A percentile compares a stretch with the other conserved stretches of the same genome.
phyloP scores from a whole-genome alignment of 1,140 invertebrate species.

The Drosophila burlai region DNA sequence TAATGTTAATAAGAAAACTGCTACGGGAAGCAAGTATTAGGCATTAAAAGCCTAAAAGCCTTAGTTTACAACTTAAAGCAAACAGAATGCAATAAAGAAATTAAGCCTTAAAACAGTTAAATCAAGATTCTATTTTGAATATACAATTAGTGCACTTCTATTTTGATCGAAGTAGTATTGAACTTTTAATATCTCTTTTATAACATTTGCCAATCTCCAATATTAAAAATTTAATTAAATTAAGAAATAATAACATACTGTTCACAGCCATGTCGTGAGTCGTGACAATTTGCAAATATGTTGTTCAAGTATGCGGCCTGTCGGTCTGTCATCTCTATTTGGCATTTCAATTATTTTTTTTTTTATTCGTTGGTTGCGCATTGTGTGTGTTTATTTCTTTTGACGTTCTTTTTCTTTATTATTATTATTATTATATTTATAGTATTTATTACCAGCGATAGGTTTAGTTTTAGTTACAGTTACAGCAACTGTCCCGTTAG shows the following conservation, averaged over 20 bases:
- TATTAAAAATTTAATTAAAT: background rate
- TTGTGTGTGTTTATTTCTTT: background rate
- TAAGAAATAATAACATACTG: background rate
- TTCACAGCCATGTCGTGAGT: background rate
- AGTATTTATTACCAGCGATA: background rate
- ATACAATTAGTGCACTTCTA: background rate
- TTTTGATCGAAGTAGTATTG: background rate
- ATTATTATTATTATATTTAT: background rate
- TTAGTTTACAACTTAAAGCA: no score
- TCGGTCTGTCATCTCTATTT: slow-evolving; percentile 1
- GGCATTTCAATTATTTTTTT: background rate
- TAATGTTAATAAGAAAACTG: background rate
- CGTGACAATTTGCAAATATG: background rate
- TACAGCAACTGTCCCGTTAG: background rate
- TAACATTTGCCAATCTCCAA: background rate
- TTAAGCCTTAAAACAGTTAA: no score
- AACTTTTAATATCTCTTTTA: background rate
- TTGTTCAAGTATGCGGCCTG: background rate
- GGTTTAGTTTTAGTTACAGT: background rate
- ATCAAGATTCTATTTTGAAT: no score
- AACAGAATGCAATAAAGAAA: no score
- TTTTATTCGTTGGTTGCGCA: slow-evolving; percentile 1
- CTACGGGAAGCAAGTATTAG: no score
- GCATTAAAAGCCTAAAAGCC: no score
- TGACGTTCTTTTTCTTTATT: background rate